A percentile compares a stretch with the other conserved stretches of the same genome.
phyloP scores from a whole-genome alignment of 2,797 vertebrate genomes.

The Nothura maculosa region DNA sequence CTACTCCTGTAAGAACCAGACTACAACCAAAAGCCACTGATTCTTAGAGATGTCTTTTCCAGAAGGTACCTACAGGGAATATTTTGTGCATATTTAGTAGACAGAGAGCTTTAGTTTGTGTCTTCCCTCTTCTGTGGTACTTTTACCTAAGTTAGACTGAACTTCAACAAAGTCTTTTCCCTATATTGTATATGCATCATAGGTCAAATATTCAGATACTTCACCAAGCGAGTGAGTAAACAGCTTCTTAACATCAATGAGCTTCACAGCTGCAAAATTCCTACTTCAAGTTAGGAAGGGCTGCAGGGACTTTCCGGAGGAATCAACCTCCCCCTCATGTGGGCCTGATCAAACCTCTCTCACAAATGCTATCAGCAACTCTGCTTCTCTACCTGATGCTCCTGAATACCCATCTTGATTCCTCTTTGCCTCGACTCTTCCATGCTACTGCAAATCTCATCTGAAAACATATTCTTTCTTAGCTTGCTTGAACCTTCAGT shows the following conservation, averaged over 20 bases:
- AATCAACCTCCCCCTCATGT: neutral
- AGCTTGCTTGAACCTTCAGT: neutral
- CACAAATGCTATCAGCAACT: neutral
- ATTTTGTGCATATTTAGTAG: conserved; percentile 47
- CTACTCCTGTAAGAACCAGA: conserved; percentile 45
- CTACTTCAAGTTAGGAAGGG: neutral
- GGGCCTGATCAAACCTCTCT: neutral
- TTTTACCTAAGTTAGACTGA: conserved; percentile 43
- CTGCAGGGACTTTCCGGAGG: neutral
- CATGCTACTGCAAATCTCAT: neutral
- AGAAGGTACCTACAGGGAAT: conserved; percentile 51
- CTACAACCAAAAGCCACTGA: conserved; percentile 50
- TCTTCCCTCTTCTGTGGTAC: conserved; percentile 40
- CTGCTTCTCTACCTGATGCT: neutral
- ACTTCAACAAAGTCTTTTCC: conserved; percentile 42
- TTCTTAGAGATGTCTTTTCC: conserved; percentile 36
- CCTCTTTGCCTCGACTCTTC: neutral
- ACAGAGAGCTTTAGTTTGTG: neutral
- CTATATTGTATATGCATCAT: neutral
- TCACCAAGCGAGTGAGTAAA: neutral
- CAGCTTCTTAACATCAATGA: neutral
- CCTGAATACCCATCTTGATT: neutral
- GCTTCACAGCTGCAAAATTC: neutral
- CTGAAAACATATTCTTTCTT: neutral
- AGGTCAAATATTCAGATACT: neutral